Evolutionary conservation across 2,888 invertebrate species (phyloP), one percentile per base, ranked within the genome.

Genomic region (Odontomyia ornata): DNA sequence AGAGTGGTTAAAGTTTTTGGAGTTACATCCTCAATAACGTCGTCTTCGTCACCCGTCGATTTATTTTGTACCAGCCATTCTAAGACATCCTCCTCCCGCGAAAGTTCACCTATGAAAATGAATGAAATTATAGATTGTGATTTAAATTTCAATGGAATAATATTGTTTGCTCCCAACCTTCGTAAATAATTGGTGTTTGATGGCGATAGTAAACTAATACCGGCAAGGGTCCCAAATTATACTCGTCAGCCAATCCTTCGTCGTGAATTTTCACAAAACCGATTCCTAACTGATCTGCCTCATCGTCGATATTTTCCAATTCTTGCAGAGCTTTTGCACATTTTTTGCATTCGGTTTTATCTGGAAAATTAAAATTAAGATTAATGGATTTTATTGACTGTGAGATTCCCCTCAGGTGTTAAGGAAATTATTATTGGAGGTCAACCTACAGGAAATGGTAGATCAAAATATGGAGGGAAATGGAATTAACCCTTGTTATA

Each of bases 191-290:
- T 81, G 97, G 97, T 86, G 95, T 96, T 89, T 96, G 94, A 88
- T 96, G 95, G 85, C 96, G 91, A 88, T 97, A 97, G 89, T 97
- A 97, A 80, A 97, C 96, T 82, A 97, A 89, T 83, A 93, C 93
- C 83, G 97, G 97, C 84, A 97, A 88, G 77, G 91, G 90, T 84
- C 95, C 95, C 86, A 97, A 90, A 89, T 94, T 96, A 88, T 97
- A 97, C 88, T 97, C 96, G 84, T 95, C 95, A 79, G 96, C 95
- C 81, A 97, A 89, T 83, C 91, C 91, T 87, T 96, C 95, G 85
- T 97, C 97, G 83, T 95, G 94, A 84, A 97, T 96, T 88, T 97
- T 97, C 80, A 97, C 96, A 86, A 97, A 96, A 81, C 96, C 96
- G 84, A 97, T 96, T 80, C 95, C 96, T 80, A 97, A 90, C 86